Evolutionary conservation across 2,113 vertebrate genomes (phyloP), one percentile per base, ranked within the genome.

Genomic region (Toxotes chatareus): DNA sequence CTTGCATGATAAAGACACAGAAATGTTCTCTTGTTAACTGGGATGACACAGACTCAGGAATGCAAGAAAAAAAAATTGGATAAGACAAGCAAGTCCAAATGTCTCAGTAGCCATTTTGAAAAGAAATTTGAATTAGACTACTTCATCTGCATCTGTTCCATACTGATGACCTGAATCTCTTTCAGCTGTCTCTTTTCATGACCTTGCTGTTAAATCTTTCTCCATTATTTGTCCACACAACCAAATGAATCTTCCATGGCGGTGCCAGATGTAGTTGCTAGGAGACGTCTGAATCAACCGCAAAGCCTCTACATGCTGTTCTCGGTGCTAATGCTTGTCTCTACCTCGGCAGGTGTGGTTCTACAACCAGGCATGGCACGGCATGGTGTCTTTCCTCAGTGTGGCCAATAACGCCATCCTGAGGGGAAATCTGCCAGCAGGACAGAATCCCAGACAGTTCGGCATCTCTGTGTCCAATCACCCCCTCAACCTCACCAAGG

Each of bases 281-380:
- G 79, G 84, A 83, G 76, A 88, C 84, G 61, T 75, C 23, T 46
- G n/a, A 68, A 63, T 40, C 42, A 10, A 71, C 59, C 1, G 17
- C 72, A 36, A 60, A 73, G 66, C 56, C 53, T 42, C 38, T 5
- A 12, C 62, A n/a, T 38, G 71, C 67, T 73, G 44, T 12, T 79
- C 49, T 74, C 10, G 0, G 4, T 10, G 56, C 31, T 53, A 47
- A 73, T 19, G 47, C 49, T 66, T 36, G 9, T 79, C 55, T 85
- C 64, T 23, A 38, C 36, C 78, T 56, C n/a, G 8, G 67, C 79
- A 99, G 98, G 97, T 99, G 65, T 99, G 98, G 98, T 99, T 99
- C 94, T 99, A 99, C 90, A 99, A 99, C 93, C 94, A 97, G 79
- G 97, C 96, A 12, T 99, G 97, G 96, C 98, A 99, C 64, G 94